Percentiles rank a stretch among this genome's conserved stretches.
These are phyloP conservation scores for Cryptoprocta ferox DNA, from an alignment of 2,797 vertebrate genomes.

Conservation along the genomic window DNA sequence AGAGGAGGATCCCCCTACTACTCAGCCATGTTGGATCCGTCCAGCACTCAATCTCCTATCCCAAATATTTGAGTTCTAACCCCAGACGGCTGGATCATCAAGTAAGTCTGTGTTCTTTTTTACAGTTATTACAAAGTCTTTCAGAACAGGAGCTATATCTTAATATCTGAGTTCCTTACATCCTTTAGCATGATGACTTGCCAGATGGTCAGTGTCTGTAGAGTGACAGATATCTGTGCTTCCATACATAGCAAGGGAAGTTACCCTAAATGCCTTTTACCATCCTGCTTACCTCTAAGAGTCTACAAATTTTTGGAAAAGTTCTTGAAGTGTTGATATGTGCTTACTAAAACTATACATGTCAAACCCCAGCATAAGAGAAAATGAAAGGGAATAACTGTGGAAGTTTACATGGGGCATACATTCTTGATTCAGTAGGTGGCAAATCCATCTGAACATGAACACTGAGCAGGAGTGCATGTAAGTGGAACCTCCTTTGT, in stretches of 20 bases:
- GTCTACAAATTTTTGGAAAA: slow-evolving; percentile 24
- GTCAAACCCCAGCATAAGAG: background rate
- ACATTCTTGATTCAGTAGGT: background rate
- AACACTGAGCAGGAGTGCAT: background rate
- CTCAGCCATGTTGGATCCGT: no score
- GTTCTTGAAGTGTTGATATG: background rate
- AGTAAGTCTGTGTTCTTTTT: background rate
- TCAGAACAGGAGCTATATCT: background rate
- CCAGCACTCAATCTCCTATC: background rate
- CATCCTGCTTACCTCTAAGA: background rate
- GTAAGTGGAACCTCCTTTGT: background rate
- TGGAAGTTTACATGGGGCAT: background rate
- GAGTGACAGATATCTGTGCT: background rate
- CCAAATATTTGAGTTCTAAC: background rate
- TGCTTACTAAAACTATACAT: background rate
- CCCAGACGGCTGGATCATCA: background rate
- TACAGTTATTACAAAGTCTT: background rate
- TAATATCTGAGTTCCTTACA: background rate
- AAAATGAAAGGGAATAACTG: background rate
- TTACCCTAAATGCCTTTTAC: background rate
- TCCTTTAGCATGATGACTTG: background rate
- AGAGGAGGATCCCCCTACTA: no score
- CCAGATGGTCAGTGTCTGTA: background rate
- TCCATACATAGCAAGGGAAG: background rate
- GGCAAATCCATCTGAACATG: background rate